Evolutionary conservation across 2,888 invertebrate genomes (phyloP), one percentile per base, ranked within the genome.

Genomic region (Mamestra brassicae): DNA sequence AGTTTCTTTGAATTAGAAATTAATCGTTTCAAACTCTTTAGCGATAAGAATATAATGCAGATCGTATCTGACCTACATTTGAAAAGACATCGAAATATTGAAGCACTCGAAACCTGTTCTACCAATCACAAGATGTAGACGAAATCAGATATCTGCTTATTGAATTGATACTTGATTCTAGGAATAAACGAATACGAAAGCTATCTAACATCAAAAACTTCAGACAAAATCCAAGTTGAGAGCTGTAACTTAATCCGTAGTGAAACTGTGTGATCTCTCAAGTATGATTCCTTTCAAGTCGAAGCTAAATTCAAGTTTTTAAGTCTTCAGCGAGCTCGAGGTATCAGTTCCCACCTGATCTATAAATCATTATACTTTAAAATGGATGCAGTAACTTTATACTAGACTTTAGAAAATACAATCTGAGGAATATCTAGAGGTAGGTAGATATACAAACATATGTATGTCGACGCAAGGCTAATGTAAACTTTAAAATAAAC

Each of bases 271-370:
- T 76, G 71, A 76, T 81, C 74, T 78, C 68, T 74, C 67, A 74
- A 84, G 73, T 71, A 74, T 74, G 68, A 84, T 64, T 70, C 71
- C 79, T 81, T 81, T 78, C 68, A 76, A 80, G 65, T 75, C 42
- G 54, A 61, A 64, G 38, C 38, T 47, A 76, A 71, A 73, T 73
- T 64, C 45, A 64, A 80, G 63, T 74, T 81, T 72, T 71, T 55
- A 68, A 79, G 50, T 38, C 61, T 55, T 74, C 54, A 65, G 55
- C 10, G 65, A 75, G 64, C 64, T 65, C 38, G 13, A 68, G 70
- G 65, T 65, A 72, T 71, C 64, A 36, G 54, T 71, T 66, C n/a
- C 42, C 72, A 70, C 55, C 74, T 72, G 70, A 74, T 76, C 66
- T 71, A 57, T 54, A 38, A 45, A 70, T 54, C 57, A 66, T 65